Conservation (phyloP, 2,797 vertebrate genomes). For the Pantherophis vulpinus region DNA sequence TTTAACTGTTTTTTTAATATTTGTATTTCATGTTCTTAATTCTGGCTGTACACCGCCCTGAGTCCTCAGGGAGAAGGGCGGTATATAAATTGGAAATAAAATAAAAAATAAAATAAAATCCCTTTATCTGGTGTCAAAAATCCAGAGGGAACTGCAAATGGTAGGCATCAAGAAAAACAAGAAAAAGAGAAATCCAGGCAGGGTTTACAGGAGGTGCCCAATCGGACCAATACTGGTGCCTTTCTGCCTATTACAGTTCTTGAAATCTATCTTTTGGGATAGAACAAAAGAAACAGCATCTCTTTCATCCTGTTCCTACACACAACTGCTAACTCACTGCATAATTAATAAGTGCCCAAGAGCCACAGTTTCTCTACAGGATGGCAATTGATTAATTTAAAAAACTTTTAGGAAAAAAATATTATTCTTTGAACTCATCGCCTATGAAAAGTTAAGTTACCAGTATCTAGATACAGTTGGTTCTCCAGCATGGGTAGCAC, state of each 20-base stretch:
- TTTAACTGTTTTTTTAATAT: no score
- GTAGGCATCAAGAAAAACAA: neutral
- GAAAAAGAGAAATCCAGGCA: neutral
- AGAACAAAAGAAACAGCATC: neutral
- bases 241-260: neutral
- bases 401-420: neutral
- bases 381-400: neutral
- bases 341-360: neutral
- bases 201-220: neutral
- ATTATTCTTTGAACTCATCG: neutral
- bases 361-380: neutral
- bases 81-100: no score
- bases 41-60: no score
- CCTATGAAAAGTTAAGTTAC: neutral
- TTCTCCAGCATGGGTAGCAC: neutral
- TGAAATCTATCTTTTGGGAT: neutral
- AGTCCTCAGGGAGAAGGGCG: no score
- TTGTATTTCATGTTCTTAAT: no score
- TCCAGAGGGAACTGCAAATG: neutral
- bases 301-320: neutral
- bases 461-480: neutral
- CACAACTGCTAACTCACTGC: neutral
- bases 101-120: no score
- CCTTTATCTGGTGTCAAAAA: neutral
- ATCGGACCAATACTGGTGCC: neutral